These are phyloP conservation scores for Drosophila baimaii DNA, from an alignment of 1,140 invertebrate genomes.

Conservation along the genomic window DNA sequence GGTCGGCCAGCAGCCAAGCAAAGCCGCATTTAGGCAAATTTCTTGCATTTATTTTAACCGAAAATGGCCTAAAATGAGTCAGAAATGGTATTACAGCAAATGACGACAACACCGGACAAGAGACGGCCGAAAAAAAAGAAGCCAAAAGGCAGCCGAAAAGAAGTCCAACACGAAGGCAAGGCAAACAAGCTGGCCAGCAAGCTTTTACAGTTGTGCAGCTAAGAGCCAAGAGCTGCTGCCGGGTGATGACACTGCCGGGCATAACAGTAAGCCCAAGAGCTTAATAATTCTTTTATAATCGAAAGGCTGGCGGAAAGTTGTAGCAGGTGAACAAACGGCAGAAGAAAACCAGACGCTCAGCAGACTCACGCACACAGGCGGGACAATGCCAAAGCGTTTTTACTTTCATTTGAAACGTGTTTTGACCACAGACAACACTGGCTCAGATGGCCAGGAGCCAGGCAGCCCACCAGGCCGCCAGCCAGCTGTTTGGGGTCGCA, in stretches of 20 bases:
- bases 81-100: constrained; percentile 62
- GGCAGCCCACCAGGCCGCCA: constrained; percentile 20
- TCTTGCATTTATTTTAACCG: constrained; percentile 65
- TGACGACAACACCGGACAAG: constrained; percentile 46
- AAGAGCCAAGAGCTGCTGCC: neutral
- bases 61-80: constrained; percentile 66
- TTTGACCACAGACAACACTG: constrained; percentile 56
- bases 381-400: constrained; percentile 79
- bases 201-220: constrained; percentile 28
- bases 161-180: constrained; percentile 59
- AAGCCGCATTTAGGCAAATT: constrained; percentile 79
- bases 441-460: constrained; percentile 26
- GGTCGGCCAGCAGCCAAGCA: constrained; percentile 7
- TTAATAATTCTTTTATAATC: constrained; percentile 75
- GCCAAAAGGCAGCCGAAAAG: constrained; percentile 29
- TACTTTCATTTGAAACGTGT: constrained; percentile 82
- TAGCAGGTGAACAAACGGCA: constrained; percentile 74
- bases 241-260: constrained; percentile 38
- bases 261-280: constrained; percentile 61
- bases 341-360: constrained; percentile 29
- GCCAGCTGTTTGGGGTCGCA: constrained; percentile 55
- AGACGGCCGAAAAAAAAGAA: constrained; percentile 10
- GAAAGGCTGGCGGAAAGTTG: constrained; percentile 50
- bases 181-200: constrained; percentile 54
- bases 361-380: constrained; percentile 20